Evolutionary conservation across 2,797 vertebrate species (phyloP).

Genomic region (Chelidonichthys spinosus): DNA sequence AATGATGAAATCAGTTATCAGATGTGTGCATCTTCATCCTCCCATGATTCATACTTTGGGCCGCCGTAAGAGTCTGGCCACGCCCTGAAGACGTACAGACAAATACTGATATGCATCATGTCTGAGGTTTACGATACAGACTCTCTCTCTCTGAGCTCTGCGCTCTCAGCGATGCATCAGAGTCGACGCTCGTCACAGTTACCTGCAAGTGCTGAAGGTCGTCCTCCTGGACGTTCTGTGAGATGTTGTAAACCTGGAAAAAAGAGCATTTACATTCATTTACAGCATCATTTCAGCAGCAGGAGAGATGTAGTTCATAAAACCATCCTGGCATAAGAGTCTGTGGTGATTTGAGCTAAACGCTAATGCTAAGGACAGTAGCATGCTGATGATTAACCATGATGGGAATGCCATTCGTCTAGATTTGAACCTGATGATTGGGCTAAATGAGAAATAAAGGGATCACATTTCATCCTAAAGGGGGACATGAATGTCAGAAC

Average conservation of each 20-base stretch:
- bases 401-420: background rate
- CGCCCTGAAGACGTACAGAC: background rate
- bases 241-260: constrained; percentile 97
- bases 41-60: too few species aligned
- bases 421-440: background rate
- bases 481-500: background rate
- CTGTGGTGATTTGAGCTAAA: background rate
- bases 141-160: background rate
- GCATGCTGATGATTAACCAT: background rate
- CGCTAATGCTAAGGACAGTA: background rate
- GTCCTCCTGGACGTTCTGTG: constrained; percentile 98
- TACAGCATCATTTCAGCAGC: background rate
- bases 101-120: background rate
- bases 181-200: background rate
- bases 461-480: background rate
- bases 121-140: background rate
- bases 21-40: too few species aligned
- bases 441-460: background rate
- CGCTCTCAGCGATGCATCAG: background rate
- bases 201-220: constrained; percentile 99
- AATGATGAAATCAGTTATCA: too few species aligned
- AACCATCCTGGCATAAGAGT: background rate
- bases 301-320: background rate
- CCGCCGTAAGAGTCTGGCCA: too few species aligned
- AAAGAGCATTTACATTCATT: constrained; percentile 20